A percentile compares a stretch with the other conserved stretches of the same genome.
Conservation (phyloP, 2,797 vertebrate species). For the Enteromius radiatus region DNA sequence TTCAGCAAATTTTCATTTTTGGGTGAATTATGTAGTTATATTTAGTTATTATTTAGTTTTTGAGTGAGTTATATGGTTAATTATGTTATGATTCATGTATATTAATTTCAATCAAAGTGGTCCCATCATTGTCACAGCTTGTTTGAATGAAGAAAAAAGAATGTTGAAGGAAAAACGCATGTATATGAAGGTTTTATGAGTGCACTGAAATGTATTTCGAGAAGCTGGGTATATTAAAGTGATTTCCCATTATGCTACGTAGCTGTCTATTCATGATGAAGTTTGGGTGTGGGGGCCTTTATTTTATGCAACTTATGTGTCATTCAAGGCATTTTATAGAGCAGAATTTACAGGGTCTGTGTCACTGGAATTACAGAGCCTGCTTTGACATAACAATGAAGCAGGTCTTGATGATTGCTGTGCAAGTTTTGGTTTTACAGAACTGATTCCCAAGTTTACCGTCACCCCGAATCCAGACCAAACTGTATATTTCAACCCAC, state of each 20-base stretch:
- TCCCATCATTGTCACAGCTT: constrained; percentile 48
- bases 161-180: constrained; percentile 48
- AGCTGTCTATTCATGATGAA: constrained; percentile 10
- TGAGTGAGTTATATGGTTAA: no score
- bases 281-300: background rate
- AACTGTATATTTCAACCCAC: background rate
- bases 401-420: background rate
- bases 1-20: background rate
- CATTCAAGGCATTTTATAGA: background rate
- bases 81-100: constrained; percentile 18
- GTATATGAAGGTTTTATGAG: constrained; percentile 53
- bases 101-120: constrained; percentile 40
- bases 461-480: background rate
- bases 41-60: no score
- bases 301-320: constrained; percentile 23
- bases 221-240: constrained; percentile 56
- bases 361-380: background rate
- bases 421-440: background rate
- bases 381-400: background rate
- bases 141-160: constrained; percentile 68
- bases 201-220: constrained; percentile 46
- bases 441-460: background rate
- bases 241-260: constrained; percentile 26
- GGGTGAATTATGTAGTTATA: background rate
- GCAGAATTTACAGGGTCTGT: constrained; percentile 5